Evolutionary conservation across 2,113 vertebrate genomes (phyloP).

Genomic region (Gopherus evgoodei): DNA sequence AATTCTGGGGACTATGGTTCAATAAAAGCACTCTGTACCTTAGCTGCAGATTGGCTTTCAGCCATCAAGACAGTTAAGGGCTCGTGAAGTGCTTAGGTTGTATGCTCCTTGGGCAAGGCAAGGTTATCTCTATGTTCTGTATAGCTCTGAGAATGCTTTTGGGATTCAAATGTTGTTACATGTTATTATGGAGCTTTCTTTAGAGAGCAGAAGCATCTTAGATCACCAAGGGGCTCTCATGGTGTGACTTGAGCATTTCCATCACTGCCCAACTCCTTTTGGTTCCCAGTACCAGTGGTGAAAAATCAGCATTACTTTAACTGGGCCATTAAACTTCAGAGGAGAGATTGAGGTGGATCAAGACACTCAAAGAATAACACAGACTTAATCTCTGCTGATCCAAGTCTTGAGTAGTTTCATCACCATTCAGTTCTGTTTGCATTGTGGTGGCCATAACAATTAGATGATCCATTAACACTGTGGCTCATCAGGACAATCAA

Average conservation of each 20-base stretch:
- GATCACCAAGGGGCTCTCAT: background rate
- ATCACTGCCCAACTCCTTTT: background rate
- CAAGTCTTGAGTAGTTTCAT: background rate
- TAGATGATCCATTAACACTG: background rate
- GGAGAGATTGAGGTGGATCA: fast-evolving
- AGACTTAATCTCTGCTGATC: fast-evolving
- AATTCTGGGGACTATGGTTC: background rate
- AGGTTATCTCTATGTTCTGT: background rate
- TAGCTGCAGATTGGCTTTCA: conserved; percentile 32
- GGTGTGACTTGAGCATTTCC: background rate
- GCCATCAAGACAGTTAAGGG: background rate
- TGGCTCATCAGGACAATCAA: background rate
- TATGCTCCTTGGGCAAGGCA: background rate
- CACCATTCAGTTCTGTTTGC: background rate
- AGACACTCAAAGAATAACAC: fast-evolving
- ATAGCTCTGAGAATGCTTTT: background rate
- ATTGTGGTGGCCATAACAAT: background rate
- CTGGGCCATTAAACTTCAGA: fast-evolving
- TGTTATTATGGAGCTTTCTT: background rate
- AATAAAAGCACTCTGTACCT: background rate
- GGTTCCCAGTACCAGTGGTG: background rate
- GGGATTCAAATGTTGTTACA: background rate
- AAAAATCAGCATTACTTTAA: background rate
- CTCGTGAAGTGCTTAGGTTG: background rate
- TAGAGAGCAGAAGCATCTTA: background rate